Evolutionary conservation across 2,113 vertebrate species (phyloP).

Genomic region (Morone saxatilis): DNA sequence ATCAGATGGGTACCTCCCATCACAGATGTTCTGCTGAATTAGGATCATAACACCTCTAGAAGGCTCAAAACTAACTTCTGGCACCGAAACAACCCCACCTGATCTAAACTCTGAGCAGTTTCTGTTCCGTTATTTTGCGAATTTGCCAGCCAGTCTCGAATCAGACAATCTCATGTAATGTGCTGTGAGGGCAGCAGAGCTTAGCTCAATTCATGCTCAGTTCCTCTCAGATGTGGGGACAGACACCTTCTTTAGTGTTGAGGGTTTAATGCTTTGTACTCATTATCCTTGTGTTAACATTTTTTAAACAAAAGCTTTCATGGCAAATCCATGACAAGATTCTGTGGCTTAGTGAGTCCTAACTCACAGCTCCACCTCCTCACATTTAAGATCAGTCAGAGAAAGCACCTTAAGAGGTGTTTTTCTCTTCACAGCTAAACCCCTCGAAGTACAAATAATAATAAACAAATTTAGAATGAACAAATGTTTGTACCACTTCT

Average conservation of each 20-base stretch:
- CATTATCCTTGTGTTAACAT: slow-evolving; percentile 28
- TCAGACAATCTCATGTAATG: background rate
- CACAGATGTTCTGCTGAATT: slow-evolving; percentile 75
- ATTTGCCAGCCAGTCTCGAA: background rate
- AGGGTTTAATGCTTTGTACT: slow-evolving; percentile 6
- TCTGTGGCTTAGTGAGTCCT: slow-evolving; percentile 34
- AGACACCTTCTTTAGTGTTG: background rate
- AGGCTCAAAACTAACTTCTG: slow-evolving; percentile 51
- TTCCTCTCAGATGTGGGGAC: background rate
- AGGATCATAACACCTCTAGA: slow-evolving; percentile 56
- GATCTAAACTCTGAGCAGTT: slow-evolving; percentile 18
- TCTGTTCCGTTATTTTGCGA: slow-evolving; percentile 11
- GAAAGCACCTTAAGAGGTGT: background rate
- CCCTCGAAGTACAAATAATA: background rate
- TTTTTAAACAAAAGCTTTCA: slow-evolving; percentile 41
- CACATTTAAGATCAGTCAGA: slow-evolving; percentile 5
- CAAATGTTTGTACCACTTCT: background rate
- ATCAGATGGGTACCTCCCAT: slow-evolving; percentile 67
- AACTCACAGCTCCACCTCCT: slow-evolving; percentile 4
- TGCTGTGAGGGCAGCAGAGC: background rate
- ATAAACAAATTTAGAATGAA: background rate
- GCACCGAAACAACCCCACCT: slow-evolving; percentile 30
- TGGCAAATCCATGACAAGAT: slow-evolving; percentile 44
- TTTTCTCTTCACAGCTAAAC: background rate
- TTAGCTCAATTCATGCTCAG: background rate